Evolutionary conservation across 2,113 vertebrate genomes (phyloP).

Genomic region (Hoplias malabaricus): DNA sequence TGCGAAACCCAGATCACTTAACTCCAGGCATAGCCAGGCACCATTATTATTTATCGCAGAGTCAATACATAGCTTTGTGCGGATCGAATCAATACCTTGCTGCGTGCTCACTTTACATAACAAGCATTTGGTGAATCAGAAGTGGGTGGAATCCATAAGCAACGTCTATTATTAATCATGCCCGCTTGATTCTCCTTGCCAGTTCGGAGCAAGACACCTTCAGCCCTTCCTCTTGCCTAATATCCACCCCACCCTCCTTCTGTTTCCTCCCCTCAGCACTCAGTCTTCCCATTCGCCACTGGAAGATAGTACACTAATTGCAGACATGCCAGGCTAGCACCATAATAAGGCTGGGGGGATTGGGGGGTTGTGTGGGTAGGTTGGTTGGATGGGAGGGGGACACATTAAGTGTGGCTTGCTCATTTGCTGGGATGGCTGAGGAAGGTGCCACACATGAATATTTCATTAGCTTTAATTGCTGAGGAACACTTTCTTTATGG

Average conservation of each 20-base stretch:
- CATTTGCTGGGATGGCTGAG: slow-evolving; percentile 91
- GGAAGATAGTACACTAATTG: slow-evolving; percentile 90
- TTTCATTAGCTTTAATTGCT: slow-evolving; percentile 96
- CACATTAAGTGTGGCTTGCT: slow-evolving; percentile 89
- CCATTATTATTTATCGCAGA: slow-evolving; percentile 34
- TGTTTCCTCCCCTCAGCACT: slow-evolving; percentile 83
- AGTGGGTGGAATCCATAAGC: slow-evolving; percentile 44
- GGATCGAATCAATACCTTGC: background rate
- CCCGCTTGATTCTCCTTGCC: slow-evolving; percentile 24
- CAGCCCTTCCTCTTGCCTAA: slow-evolving; percentile 33
- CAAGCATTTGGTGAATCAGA: slow-evolving; percentile 33
- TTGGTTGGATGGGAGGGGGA: slow-evolving; percentile 69
- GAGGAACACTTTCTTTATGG: slow-evolving; percentile 90
- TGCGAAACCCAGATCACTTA: slow-evolving; percentile 23
- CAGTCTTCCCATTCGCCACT: slow-evolving; percentile 75
- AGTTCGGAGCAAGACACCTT: slow-evolving; percentile 43
- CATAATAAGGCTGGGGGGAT: slow-evolving; percentile 85
- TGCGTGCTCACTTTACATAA: slow-evolving; percentile 30
- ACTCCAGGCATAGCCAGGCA: slow-evolving; percentile 16
- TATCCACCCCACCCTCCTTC: slow-evolving; percentile 69
- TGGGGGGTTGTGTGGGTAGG: background rate
- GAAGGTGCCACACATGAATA: slow-evolving; percentile 94
- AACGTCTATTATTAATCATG: slow-evolving; percentile 39
- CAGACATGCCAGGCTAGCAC: slow-evolving; percentile 88
- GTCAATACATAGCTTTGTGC: slow-evolving; percentile 31